A percentile compares a stretch with the other conserved stretches of the same genome.
Conservation (phyloP, 1,140 invertebrate genomes). For the Panagrolaimus sp. region DNA sequence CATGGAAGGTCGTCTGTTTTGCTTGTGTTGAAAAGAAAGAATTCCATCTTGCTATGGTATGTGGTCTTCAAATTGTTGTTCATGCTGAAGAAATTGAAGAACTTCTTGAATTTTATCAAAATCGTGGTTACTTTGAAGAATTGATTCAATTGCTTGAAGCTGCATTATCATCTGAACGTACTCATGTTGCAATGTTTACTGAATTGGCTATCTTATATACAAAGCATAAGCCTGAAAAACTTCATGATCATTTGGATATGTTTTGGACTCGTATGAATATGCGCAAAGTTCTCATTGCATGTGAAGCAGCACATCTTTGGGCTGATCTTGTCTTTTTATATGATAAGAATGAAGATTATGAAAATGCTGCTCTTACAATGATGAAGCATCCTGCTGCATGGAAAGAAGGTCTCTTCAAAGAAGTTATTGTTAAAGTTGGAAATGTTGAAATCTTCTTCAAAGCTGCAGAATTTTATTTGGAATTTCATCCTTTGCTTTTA, state of each 20-base stretch:
- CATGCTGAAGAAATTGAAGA: constrained; percentile 99
- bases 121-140: constrained; percentile 93
- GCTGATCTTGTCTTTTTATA: constrained; percentile 97
- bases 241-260: constrained; percentile 95
- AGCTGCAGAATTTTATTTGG: constrained; percentile 97
- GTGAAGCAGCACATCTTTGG: constrained; percentile 97
- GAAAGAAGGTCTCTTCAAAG: constrained; percentile 98
- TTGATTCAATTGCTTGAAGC: constrained; percentile 91
- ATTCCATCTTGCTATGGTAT: constrained; percentile 97
- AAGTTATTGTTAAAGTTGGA: constrained; percentile 84
- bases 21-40: constrained; percentile 97
- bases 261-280: constrained; percentile 99
- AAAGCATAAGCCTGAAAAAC: constrained; percentile 96
- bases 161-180: constrained; percentile 85
- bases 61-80: constrained; percentile 96
- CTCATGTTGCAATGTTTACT: constrained; percentile 99
- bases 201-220: constrained; percentile 97
- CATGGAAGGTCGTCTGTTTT: constrained; percentile 99
- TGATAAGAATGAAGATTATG: constrained; percentile 99
- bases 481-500: constrained; percentile 89
- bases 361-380: constrained; percentile 97
- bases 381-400: constrained; percentile 98
- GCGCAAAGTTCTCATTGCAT: constrained; percentile 93
- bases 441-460: constrained; percentile 99
- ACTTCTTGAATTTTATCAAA: constrained; percentile 94